These are phyloP conservation scores for Acrocephalus arundinaceus DNA, from an alignment of 2,113 vertebrate genomes.

Conservation along the genomic window DNA sequence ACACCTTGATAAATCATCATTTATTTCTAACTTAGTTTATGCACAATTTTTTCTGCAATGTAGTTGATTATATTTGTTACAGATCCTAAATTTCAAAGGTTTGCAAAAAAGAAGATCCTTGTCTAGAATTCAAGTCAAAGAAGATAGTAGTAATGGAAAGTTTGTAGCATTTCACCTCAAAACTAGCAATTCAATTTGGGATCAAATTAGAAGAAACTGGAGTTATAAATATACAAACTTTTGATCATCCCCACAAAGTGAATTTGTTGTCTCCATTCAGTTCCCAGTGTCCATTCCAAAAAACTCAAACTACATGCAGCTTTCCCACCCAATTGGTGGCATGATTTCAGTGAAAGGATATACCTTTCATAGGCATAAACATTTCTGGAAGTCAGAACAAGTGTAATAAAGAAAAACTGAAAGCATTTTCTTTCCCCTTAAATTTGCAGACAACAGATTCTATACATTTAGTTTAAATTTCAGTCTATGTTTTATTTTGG, in stretches of 20 bases:
- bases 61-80: not conserved
- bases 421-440: not conserved
- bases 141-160: not conserved
- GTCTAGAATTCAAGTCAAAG: not conserved
- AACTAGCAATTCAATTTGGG: not conserved
- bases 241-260: not conserved
- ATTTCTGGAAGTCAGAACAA: not conserved
- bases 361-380: not conserved
- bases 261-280: not conserved
- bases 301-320: not conserved
- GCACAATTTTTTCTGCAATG: constrained; percentile 20
- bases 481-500: not conserved
- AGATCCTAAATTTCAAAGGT: not conserved
- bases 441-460: not conserved
- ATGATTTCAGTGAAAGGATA: not conserved
- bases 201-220: not conserved
- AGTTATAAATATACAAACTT: not conserved
- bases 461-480: not conserved
- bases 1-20: constrained; percentile 64
- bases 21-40: constrained; percentile 53
- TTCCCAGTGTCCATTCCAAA: not conserved
- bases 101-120: not conserved
- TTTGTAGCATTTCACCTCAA: not conserved
- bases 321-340: not conserved
- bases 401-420: not conserved